These are phyloP conservation scores for Pomacea maculata DNA, from an alignment of 1,140 invertebrate genomes.

Conservation along the genomic window DNA sequence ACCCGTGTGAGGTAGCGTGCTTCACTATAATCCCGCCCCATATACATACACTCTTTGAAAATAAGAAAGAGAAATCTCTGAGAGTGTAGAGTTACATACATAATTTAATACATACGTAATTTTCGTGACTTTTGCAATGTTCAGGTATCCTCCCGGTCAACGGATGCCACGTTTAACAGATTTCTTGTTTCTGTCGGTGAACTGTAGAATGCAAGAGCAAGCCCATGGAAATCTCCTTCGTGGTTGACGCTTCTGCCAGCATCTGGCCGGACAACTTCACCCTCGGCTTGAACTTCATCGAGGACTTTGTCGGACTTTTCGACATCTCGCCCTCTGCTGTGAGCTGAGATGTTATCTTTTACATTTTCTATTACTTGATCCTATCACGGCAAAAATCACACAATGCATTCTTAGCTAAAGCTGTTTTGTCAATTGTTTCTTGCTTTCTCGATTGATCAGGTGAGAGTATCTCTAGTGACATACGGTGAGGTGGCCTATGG, in stretches of 20 bases:
- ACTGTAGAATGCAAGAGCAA: slow-evolving; percentile 23
- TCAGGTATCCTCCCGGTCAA: neutral
- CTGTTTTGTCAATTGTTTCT: no score
- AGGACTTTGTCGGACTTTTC: slow-evolving; percentile 34
- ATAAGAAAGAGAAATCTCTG: no score
- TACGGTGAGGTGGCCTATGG: slow-evolving; percentile 19
- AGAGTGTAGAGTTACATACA: no score
- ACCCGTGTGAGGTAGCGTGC: no score
- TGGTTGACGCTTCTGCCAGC: slow-evolving; percentile 43
- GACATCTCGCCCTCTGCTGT: slow-evolving; percentile 18
- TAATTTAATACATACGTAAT: no score
- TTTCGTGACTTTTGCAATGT: neutral
- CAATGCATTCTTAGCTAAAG: no score
- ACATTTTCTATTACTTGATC: no score
- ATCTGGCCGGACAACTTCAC: slow-evolving; percentile 43
- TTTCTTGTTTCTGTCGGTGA: neutral
- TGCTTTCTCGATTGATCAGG: neutral
- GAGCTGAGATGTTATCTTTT: neutral
- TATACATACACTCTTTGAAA: no score
- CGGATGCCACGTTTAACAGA: neutral
- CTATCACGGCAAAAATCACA: no score
- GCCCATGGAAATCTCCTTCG: slow-evolving; percentile 42
- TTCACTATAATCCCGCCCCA: no score
- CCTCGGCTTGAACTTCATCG: slow-evolving; percentile 34
- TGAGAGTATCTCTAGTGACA: slow-evolving; percentile 27